Evolutionary conservation across 1,140 invertebrate genomes (phyloP).

Genomic region (Helicoverpa armigera): DNA sequence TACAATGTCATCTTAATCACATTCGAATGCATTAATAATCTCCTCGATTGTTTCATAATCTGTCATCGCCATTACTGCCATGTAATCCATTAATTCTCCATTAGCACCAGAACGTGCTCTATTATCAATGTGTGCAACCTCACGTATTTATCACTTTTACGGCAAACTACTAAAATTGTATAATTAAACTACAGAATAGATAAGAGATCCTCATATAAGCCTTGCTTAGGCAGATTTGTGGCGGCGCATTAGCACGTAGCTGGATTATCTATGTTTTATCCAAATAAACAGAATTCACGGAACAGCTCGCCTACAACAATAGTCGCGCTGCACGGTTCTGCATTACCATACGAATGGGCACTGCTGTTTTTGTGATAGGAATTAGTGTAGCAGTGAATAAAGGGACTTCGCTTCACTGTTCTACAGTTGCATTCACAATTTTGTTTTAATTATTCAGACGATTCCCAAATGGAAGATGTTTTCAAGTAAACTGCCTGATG

Average conservation of each 20-base stretch:
- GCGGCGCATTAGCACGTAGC: slow-evolving; percentile 27
- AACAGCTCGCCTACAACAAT: slow-evolving; percentile 37
- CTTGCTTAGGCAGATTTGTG: slow-evolving; percentile 26
- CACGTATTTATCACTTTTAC: slow-evolving; percentile 32
- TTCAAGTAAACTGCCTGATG: background rate
- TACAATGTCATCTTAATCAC: background rate
- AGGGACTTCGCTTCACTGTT: slow-evolving; percentile 39
- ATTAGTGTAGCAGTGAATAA: slow-evolving; percentile 43
- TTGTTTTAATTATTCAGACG: slow-evolving; percentile 18
- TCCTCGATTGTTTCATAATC: background rate
- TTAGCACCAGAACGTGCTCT: background rate
- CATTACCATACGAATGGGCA: slow-evolving; percentile 48
- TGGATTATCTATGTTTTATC: slow-evolving; percentile 45
- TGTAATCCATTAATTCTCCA: background rate
- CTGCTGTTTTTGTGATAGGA: slow-evolving; percentile 48
- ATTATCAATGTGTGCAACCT: slow-evolving; percentile 24
- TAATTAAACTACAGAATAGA: slow-evolving; percentile 32
- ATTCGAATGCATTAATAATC: background rate
- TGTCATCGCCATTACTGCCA: background rate
- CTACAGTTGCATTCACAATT: slow-evolving; percentile 20
- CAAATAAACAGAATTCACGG: slow-evolving; percentile 38
- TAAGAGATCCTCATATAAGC: slow-evolving; percentile 42
- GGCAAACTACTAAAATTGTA: slow-evolving; percentile 5
- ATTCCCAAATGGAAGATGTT: background rate
- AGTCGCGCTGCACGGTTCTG: slow-evolving; percentile 33